Evolutionary conservation across 2,888 invertebrate genomes (phyloP), one percentile per base, ranked within the genome.

Genomic region (Caenorhabditis sp.): DNA sequence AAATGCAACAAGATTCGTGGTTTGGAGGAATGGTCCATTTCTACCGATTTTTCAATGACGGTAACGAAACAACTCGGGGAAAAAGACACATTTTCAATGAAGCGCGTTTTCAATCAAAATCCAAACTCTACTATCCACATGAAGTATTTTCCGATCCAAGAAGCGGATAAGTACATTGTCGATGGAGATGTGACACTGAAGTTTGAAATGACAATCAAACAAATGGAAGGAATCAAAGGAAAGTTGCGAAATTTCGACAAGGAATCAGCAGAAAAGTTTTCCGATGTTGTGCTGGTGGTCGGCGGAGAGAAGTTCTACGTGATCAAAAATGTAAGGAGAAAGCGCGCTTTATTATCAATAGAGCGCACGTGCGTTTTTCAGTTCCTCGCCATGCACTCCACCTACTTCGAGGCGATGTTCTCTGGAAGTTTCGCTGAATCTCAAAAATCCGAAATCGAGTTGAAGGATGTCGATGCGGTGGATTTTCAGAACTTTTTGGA

Each of bases 351-450:
- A 16, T 35, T n/a, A n/a, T 35, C 31, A 35, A 35, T 35, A 35
- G 31, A 35, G 31, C 16, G 12, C 1, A 56, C 24, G n/a, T 19
- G 1, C n/a, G n/a, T n/a, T 31, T 59, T 59, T n/a, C 38, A 59
- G 59, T 59, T 19, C 31, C 59, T 59, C 59, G 35, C 38, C 16
- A 1, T 19, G 19, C 59, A 59, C 12, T 59, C 59, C 12, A 2
- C 59, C 12, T 59, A 38, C 22, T 59, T 59, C 10, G 22, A 38
- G 1, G 14, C 61, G 8, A 1, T 63, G 0, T 22, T 63, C 14
- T 12, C 41, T 7, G 61, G 61, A 63, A 63, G 26, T 8, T 63
- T 63, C 26, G 19, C 22, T 10, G 61, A 63, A 63, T 22, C 61
- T 44, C 41, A 16, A 16, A 16, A 44, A 44, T 14, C 24, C 12